Conservation (phyloP, 1,140 invertebrate species). For the Lepidotrigona ventralis region DNA sequence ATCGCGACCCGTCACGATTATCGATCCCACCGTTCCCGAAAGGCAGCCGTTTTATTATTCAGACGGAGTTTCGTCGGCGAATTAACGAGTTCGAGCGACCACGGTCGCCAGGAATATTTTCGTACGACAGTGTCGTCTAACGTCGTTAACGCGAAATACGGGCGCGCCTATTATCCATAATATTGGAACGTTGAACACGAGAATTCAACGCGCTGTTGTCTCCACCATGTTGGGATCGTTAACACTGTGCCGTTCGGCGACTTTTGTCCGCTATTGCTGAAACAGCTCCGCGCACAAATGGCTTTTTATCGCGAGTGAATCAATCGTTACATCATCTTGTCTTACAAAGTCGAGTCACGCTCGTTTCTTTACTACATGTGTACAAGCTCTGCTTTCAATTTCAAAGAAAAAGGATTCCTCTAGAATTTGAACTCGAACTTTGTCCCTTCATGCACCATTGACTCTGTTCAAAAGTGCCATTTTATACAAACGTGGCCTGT, state of each 20-base stretch:
- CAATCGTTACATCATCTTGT: constrained; percentile 5
- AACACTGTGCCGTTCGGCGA: not conserved
- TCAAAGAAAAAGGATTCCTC: too few relatives aligned
- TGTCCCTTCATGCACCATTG: too few relatives aligned
- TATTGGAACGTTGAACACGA: not conserved
- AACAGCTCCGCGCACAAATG: not conserved
- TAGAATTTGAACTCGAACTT: too few relatives aligned
- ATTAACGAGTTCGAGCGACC: constrained; percentile 4
- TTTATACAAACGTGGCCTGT: too few relatives aligned
- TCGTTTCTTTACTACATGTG: too few relatives aligned
- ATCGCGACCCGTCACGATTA: constrained; percentile 1
- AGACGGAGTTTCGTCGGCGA: not conserved
- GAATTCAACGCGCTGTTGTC: constrained; percentile 5
- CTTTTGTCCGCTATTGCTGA: not conserved
- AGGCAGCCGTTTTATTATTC: constrained; percentile 14
- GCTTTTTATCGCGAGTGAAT: constrained; percentile 17
- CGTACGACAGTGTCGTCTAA: not conserved
- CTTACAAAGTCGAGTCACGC: too few relatives aligned
- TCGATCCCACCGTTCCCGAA: not conserved
- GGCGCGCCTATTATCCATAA: constrained; percentile 9
- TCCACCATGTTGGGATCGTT: not conserved
- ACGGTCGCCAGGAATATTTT: constrained; percentile 2
- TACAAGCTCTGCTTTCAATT: too few relatives aligned
- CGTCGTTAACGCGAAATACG: not conserved
- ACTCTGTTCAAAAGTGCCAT: too few relatives aligned